These are phyloP conservation scores for Oligia fasciuncula DNA, from an alignment of 2,888 invertebrate species.

Conservation along the genomic window DNA sequence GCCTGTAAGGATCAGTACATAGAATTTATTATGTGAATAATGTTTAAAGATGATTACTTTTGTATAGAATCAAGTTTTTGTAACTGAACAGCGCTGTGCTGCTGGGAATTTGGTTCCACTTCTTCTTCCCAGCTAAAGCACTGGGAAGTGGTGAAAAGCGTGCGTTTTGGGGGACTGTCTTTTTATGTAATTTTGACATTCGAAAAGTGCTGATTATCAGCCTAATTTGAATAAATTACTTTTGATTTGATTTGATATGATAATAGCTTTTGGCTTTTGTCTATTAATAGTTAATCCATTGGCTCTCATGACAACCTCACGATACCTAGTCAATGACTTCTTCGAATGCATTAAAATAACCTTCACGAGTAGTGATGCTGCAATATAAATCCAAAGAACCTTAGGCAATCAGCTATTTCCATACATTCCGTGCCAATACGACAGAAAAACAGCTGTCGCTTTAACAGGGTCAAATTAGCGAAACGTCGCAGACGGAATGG, in stretches of 20 bases:
- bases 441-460: background rate
- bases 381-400: background rate
- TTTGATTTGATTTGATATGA: background rate
- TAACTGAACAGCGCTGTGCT: too few relatives aligned
- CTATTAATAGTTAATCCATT: background rate
- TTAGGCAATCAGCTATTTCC: background rate
- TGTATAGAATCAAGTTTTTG: too few relatives aligned
- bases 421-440: background rate
- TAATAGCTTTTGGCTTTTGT: background rate
- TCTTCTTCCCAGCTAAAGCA: too few relatives aligned
- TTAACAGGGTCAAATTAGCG: too few relatives aligned
- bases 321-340: background rate
- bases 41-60: too few relatives aligned
- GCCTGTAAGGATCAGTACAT: conserved; percentile 82
- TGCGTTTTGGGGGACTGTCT: too few relatives aligned
- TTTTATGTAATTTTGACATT: too few relatives aligned
- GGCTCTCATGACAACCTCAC: background rate
- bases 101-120: too few relatives aligned
- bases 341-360: too few relatives aligned
- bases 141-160: too few relatives aligned
- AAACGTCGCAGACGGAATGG: too few relatives aligned
- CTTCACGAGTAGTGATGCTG: background rate
- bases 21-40: background rate
- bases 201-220: too few relatives aligned
- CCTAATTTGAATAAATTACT: background rate